Evolutionary conservation across 2,888 invertebrate species (phyloP).

Genomic region (Dioctria rufipes): DNA sequence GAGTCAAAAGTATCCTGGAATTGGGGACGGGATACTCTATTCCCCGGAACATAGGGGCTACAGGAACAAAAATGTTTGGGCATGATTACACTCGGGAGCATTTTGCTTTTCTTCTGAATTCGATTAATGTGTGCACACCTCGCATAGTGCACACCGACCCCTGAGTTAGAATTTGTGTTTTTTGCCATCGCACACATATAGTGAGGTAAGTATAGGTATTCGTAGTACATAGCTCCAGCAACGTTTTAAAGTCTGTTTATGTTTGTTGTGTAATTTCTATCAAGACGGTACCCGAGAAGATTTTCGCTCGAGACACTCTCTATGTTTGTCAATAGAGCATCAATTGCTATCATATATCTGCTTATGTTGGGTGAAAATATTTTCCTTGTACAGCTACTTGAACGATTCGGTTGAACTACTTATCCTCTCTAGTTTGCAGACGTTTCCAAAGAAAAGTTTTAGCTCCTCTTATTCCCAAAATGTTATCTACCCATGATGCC

Average conservation of each 20-base stretch:
- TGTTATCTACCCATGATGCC: conserved; percentile 24
- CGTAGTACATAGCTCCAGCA: too few relatives aligned
- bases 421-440: conserved; percentile 18
- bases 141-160: background rate
- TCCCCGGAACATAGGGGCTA: conserved; percentile 13
- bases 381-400: background rate
- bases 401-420: background rate
- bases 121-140: conserved; percentile 17
- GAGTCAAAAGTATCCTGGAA: conserved; percentile 31
- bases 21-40: conserved; percentile 5
- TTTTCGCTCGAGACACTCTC: background rate
- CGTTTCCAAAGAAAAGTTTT: background rate
- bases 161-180: background rate
- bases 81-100: conserved; percentile 20
- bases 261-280: background rate
- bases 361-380: too few relatives aligned
- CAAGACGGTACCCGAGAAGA: background rate
- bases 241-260: too few relatives aligned
- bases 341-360: background rate
- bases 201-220: too few relatives aligned
- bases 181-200: background rate
- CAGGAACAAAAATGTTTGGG: conserved; percentile 22
- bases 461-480: conserved; percentile 19
- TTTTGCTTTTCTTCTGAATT: conserved; percentile 3
- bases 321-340: background rate